These are phyloP conservation scores for Neodiprion lecontei DNA, from an alignment of 1,140 invertebrate genomes.

Conservation along the genomic window DNA sequence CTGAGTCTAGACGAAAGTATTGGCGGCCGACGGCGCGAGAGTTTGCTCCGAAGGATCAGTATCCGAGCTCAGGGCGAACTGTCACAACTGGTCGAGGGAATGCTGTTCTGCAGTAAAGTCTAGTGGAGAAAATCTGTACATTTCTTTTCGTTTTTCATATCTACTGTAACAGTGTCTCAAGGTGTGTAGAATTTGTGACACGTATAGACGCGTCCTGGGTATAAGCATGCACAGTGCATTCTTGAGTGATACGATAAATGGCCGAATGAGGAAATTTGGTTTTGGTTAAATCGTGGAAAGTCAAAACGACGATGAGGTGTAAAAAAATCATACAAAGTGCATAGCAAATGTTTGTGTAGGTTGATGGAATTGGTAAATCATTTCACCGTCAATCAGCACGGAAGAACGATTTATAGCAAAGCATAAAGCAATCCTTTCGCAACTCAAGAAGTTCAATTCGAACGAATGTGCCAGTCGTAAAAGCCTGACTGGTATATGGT, in stretches of 20 bases:
- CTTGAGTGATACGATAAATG: not conserved
- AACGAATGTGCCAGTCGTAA: not conserved
- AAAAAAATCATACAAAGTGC: not conserved
- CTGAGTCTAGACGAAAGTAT: slow-evolving; percentile 5
- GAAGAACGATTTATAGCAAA: not conserved
- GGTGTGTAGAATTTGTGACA: not conserved
- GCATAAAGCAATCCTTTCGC: not conserved
- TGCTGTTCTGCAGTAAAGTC: not conserved
- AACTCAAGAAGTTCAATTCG: not conserved
- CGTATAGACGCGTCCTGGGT: too few relatives aligned
- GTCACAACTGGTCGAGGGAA: not conserved
- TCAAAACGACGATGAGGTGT: too few relatives aligned
- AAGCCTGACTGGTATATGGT: not conserved
- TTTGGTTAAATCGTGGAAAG: too few relatives aligned
- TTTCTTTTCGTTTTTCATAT: not conserved
- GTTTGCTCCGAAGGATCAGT: not conserved
- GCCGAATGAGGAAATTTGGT: too few relatives aligned
- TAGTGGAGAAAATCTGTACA: not conserved
- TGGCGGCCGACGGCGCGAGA: slow-evolving; percentile 5
- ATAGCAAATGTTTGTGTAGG: not conserved
- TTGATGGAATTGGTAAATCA: not conserved
- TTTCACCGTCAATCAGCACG: not conserved
- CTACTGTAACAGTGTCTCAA: not conserved
- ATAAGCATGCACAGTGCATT: not conserved
- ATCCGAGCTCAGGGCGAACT: not conserved